These are phyloP conservation scores for Tetramorium parvispinum DNA, from an alignment of 1,140 invertebrate genomes.

Conservation along the genomic window DNA sequence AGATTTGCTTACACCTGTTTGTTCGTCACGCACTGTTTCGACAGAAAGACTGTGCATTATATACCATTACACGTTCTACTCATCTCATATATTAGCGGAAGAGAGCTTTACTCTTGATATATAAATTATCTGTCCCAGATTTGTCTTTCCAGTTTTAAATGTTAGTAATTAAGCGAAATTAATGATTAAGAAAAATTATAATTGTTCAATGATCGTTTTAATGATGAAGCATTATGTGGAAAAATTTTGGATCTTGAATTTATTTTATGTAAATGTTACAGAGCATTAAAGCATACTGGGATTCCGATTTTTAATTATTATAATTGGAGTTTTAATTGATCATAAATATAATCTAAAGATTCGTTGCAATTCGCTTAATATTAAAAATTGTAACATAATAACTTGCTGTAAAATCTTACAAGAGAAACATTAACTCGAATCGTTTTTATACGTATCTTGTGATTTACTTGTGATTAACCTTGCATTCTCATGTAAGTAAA, in stretches of 20 bases:
- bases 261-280: background rate
- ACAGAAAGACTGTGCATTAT: background rate
- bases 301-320: background rate
- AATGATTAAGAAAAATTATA: background rate
- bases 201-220: background rate
- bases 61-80: background rate
- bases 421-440: background rate
- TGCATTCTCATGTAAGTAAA: background rate
- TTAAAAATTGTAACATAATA: background rate
- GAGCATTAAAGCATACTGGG: background rate
- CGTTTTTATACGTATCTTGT: background rate
- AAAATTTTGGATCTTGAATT: background rate
- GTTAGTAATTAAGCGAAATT: background rate
- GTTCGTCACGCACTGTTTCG: constrained; percentile 23
- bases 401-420: background rate
- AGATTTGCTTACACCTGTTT: constrained; percentile 27
- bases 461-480: constrained; percentile 6
- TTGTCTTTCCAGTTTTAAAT: background rate
- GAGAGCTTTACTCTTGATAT: background rate
- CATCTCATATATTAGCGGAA: background rate
- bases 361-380: background rate
- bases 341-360: background rate
- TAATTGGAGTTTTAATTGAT: background rate
- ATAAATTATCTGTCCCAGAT: background rate
- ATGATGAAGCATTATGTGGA: background rate